phyloP scores from a whole-genome alignment of 2,888 invertebrate species.

The Cheilosia urbana region DNA sequence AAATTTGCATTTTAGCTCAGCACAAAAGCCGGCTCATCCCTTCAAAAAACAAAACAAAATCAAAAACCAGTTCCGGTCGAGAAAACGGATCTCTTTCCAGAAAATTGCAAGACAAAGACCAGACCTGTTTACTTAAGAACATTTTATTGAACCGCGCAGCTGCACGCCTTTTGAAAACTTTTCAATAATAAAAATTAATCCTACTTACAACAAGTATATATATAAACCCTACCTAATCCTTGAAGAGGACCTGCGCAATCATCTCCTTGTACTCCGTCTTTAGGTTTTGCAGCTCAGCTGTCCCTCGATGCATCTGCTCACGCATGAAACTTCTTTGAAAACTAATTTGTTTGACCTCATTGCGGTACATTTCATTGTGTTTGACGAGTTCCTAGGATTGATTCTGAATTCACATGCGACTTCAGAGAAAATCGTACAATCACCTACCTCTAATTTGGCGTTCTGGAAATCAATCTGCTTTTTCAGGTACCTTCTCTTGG shows the following conservation, averaged over 20 bases:
- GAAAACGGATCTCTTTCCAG: conserved; percentile 1
- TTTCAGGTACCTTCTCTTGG: conserved; percentile 75
- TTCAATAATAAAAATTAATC: conserved; percentile 27
- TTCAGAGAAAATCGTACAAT: no score
- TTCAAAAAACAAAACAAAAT: background rate
- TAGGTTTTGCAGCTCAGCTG: conserved; percentile 53
- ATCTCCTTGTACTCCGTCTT: conserved; percentile 49
- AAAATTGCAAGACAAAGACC: conserved; percentile 9
- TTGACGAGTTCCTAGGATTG: conserved; percentile 48
- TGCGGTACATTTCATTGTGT: conserved; percentile 53
- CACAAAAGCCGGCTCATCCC: conserved; percentile 3
- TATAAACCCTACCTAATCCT: conserved; percentile 22
- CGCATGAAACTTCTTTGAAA: conserved; percentile 52
- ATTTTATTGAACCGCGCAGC: conserved; percentile 49
- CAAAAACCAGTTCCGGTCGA: conserved; percentile 42
- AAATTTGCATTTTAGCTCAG: conserved; percentile 35
- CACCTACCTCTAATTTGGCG: conserved; percentile 72
- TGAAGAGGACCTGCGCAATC: conserved; percentile 44
- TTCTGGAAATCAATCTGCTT: conserved; percentile 77
- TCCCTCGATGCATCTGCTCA: conserved; percentile 57
- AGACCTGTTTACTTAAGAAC: conserved; percentile 11
- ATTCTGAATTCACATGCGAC: background rate
- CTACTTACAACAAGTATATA: conserved; percentile 27
- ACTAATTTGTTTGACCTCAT: conserved; percentile 44
- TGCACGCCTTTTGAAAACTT: background rate